Base-by-base conservation (phyloP, 2,888 invertebrate genomes). In the Cristatella mucedo region DNA sequence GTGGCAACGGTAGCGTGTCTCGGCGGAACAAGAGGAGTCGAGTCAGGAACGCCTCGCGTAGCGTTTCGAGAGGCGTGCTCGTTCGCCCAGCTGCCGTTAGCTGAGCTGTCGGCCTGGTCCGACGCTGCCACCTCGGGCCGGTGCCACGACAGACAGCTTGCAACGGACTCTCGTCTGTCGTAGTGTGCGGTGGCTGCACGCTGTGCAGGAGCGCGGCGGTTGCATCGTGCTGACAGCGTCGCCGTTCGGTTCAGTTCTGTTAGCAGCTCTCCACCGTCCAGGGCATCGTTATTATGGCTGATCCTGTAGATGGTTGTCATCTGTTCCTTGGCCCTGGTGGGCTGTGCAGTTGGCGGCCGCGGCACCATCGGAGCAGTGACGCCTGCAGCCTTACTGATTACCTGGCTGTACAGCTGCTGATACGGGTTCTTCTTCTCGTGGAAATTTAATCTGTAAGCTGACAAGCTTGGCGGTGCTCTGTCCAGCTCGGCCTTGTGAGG, bases 81-180 rank as follows among this genome's bases (percentile, higher is more conserved):
- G n/a, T n/a, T n/a, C n/a, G n/a, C n/a, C n/a, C n/a, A n/a, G n/a
- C n/a, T n/a, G n/a, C n/a, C n/a, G n/a, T n/a, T n/a, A n/a, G n/a
- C n/a, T n/a, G n/a, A n/a, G n/a, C n/a, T n/a, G n/a, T n/a, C n/a
- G n/a, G n/a, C n/a, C n/a, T n/a, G n/a, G n/a, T n/a, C n/a, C n/a
- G n/a, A n/a, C n/a, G n/a, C n/a, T n/a, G n/a, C n/a, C n/a, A n/a
- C n/a, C n/a, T n/a, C n/a, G n/a, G n/a, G n/a, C n/a, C n/a, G n/a
- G n/a, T n/a, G n/a, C 58, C 58, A 59, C 18, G 48, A 53, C 40
- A 59, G 38, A 41, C 58, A 59, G 19, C 54, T 49, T 2, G 58
- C 58, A 5, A 59, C 58, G 4, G 53, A 53, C 42, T 56, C 56
- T 11, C 56, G 44, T 18, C 47, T 45, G 2, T 42, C 40, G 13